Conservation (phyloP, 1,140 invertebrate species). For the Antheraea mylitta region DNA sequence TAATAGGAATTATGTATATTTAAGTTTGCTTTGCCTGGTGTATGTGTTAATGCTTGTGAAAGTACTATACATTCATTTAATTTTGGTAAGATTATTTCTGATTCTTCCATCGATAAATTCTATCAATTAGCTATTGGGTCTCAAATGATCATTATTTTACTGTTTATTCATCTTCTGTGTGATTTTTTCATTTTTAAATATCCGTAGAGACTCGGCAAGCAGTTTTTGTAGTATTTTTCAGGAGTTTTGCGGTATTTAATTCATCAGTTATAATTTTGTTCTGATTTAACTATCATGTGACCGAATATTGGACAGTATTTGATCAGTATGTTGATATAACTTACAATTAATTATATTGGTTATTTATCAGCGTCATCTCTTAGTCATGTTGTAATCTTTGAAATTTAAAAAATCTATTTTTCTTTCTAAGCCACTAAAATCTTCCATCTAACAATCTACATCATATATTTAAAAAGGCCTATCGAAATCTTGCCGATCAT, state of each 20-base stretch:
- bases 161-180: neutral
- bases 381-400: neutral
- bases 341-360: no score
- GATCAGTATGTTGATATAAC: neutral
- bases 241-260: neutral
- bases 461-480: neutral
- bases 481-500: neutral
- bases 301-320: neutral
- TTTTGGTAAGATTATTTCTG: conserved; percentile 44
- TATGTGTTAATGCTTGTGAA: conserved; percentile 46
- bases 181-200: neutral
- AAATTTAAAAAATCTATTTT: neutral
- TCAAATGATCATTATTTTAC: neutral
- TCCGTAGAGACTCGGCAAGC: neutral
- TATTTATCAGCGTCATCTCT: neutral
- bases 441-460: neutral
- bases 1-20: conserved; percentile 26
- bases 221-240: neutral
- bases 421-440: neutral
- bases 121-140: conserved; percentile 16
- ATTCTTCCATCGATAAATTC: conserved; percentile 38
- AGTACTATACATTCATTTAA: conserved; percentile 28
- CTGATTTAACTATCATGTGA: neutral
- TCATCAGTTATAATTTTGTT: neutral
- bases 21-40: conserved; percentile 38